phyloP scores from a whole-genome alignment of 2,113 vertebrate genomes.

The Oncorhynchus clarkii region DNA sequence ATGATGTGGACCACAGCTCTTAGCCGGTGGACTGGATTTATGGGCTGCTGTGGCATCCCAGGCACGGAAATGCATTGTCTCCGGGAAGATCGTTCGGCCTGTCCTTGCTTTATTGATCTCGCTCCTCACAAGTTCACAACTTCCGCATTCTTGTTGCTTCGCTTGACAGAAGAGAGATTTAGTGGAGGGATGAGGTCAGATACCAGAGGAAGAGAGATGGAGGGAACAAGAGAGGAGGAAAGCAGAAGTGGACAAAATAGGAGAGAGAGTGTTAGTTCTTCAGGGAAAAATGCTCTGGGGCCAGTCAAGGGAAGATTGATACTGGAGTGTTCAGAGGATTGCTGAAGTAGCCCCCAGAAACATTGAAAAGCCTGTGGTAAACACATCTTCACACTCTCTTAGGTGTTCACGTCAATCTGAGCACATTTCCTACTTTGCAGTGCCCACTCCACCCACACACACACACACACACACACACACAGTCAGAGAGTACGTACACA shows the following conservation, averaged over 20 bases:
- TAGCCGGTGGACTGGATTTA: conserved; percentile 65
- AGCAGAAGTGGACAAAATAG: conserved; percentile 22
- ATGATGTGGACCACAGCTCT: conserved; percentile 6
- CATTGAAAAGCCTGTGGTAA: conserved; percentile 59
- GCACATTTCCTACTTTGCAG: conserved; percentile 8
- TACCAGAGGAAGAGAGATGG: conserved; percentile 55
- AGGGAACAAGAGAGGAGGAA: conserved; percentile 18
- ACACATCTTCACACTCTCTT: conserved; percentile 59
- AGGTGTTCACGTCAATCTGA: conserved; percentile 51
- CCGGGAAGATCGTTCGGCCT: conserved; percentile 65
- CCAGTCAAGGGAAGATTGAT: conserved; percentile 68
- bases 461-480: too few relatives aligned
- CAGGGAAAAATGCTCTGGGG: conserved; percentile 54
- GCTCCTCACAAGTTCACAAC: conserved; percentile 75
- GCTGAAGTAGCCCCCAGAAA: conserved; percentile 57
- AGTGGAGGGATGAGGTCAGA: conserved; percentile 74
- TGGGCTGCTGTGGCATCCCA: conserved; percentile 57
- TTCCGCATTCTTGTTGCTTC: conserved; percentile 69
- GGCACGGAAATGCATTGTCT: conserved; percentile 63
- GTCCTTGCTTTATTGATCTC: conserved; percentile 78
- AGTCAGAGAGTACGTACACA: too few relatives aligned
- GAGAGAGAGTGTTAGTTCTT: conserved; percentile 44
- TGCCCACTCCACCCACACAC: not conserved
- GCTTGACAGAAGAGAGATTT: conserved; percentile 75
- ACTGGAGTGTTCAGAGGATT: conserved; percentile 48